phyloP scores from a whole-genome alignment of 2,888 invertebrate species.

The Macaria notata region DNA sequence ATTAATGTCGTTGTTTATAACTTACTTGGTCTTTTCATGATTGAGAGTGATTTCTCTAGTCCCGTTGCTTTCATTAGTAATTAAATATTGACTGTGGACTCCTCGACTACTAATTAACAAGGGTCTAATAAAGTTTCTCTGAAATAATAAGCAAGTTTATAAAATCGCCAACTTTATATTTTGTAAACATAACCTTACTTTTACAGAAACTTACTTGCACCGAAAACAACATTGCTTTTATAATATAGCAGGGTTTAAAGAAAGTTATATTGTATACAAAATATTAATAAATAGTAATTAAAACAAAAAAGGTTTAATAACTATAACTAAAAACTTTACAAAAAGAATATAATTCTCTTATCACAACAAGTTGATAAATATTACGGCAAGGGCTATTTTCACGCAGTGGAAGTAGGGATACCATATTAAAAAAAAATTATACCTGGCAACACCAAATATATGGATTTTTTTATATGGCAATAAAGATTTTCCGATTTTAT shows the following conservation, averaged over 20 bases:
- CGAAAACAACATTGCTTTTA: slow-evolving; percentile 42
- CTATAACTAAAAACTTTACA: too few species aligned
- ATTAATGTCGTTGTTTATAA: slow-evolving; percentile 14
- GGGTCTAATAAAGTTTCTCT: slow-evolving; percentile 48
- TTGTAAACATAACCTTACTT: slow-evolving; percentile 26
- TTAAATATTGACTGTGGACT: slow-evolving; percentile 57
- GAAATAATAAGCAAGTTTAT: slow-evolving; percentile 28
- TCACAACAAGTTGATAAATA: too few species aligned
- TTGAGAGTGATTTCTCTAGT: slow-evolving; percentile 80
- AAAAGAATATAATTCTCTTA: too few species aligned
- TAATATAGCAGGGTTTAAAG: not conserved
- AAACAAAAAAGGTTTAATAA: too few species aligned
- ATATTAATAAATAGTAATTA: too few species aligned
- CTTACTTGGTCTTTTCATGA: slow-evolving; percentile 84
- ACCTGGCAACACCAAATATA: too few species aligned
- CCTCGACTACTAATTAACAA: slow-evolving; percentile 40
- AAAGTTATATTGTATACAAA: too few species aligned
- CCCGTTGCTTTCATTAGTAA: slow-evolving; percentile 69
- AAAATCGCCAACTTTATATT: not conserved
- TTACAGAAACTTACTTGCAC: slow-evolving; percentile 41
- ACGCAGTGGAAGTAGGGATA: too few species aligned
- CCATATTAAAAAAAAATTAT: too few species aligned
- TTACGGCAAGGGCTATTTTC: too few species aligned
- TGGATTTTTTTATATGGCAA: too few species aligned
- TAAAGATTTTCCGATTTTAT: too few species aligned